Base-by-base conservation (phyloP, 2,797 vertebrate genomes). In the Decapterus maruadsi region DNA sequence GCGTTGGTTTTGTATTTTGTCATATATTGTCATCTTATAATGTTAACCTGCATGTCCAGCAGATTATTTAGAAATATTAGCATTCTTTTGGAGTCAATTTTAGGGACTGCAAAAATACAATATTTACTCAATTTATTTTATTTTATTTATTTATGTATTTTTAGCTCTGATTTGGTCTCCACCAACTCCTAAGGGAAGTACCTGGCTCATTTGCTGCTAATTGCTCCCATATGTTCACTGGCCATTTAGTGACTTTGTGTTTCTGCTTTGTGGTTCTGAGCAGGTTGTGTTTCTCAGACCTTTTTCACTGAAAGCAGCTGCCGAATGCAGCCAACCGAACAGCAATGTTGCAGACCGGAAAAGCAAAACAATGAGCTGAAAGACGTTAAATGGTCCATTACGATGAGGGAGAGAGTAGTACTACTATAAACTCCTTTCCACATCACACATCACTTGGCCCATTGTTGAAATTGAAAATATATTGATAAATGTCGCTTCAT, bases 351-450 rank as follows among this genome's bases (percentile, higher is more conserved):
- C 16, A 46, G 19, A 19, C 10, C 20, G 6, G 29, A 56, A 31
- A 31, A 56, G 29, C 26, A 56, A 56, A 56, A 56, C 26, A 56
- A 56, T 56, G 29, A 56, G 54, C 54, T 56, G 14, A 56, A 34
- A 31, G 29, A 56, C 16, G 14, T 34, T 31, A 17, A 16, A 48
- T 0, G 3, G 4, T 2, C 17, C 0, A 0, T 20, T 51, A 4
- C 29, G 4, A 38, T 38, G 34, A 50, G 31, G 43, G 20, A 1
- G 16, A 8, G 19, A 22, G 12, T 20, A 31, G 14, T 8, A 19
- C 38, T 40, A 40, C 38, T 9, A 40, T 6, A 17, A 29, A 13
- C 8, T 19, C 6, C 17, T 46, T 46, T 57, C 54, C 29, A 48
- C 20, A 48, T 34, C 12, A 54, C 19, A 67, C 19, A 17, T 45